Percentiles rank a stretch among this genome's conserved stretches.
Conservation (phyloP, 53 echinoderm and acorn worm genomes). For the Paracentrotus lividus region DNA sequence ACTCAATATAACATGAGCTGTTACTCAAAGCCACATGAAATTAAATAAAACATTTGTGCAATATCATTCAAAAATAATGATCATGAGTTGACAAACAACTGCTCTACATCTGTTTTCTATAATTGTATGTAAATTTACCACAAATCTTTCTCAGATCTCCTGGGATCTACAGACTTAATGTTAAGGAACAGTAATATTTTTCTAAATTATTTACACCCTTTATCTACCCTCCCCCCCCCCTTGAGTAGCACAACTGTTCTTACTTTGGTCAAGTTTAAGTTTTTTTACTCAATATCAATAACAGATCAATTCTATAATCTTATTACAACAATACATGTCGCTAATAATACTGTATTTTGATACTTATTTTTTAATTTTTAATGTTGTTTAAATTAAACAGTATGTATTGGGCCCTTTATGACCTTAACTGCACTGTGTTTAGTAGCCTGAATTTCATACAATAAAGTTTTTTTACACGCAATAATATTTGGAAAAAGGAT, state of each 20-base stretch:
- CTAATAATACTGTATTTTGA: not conserved
- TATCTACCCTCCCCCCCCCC: not conserved
- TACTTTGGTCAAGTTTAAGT: not conserved
- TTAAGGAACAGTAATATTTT: not conserved
- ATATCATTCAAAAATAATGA: not conserved
- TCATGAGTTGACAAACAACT: conserved; percentile 14
- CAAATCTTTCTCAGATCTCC: not conserved
- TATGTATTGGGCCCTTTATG: not conserved
- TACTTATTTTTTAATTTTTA: not conserved
- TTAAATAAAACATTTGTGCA: not conserved
- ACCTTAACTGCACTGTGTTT: not conserved
- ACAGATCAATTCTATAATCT: not conserved
- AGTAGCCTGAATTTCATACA: not conserved
- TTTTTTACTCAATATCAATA: not conserved
- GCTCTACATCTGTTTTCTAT: not conserved
- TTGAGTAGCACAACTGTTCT: not conserved
- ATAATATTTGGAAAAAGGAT: not conserved
- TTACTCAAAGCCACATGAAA: conserved; percentile 15
- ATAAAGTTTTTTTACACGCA: not conserved
- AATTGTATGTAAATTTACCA: not conserved
- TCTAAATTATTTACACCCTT: not conserved
- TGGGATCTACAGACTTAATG: not conserved
- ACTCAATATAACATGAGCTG: not conserved
- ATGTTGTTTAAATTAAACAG: too few relatives aligned
- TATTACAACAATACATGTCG: too few relatives aligned